Evolutionary conservation across 2,888 invertebrate genomes (phyloP).

Genomic region (Crossocerus cetratus): DNA sequence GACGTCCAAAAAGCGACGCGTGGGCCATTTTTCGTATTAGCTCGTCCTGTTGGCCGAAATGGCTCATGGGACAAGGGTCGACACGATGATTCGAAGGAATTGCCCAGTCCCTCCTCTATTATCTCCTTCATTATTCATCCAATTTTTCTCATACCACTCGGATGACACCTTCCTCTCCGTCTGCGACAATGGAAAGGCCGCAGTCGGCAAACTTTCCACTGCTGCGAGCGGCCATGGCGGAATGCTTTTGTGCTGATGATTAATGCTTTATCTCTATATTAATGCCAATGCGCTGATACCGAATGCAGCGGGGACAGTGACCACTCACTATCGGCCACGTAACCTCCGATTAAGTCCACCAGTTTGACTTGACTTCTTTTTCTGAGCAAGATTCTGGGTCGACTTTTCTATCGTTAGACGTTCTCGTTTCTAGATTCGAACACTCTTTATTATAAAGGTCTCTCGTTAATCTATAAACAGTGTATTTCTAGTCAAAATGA

Average conservation of each 20-base stretch:
- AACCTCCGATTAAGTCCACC: conserved; percentile 4
- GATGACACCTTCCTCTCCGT: background rate
- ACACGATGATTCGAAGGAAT: too few relatives aligned
- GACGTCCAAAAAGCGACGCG: too few relatives aligned
- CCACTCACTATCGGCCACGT: background rate
- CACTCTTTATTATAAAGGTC: too few relatives aligned
- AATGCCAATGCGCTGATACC: conserved; percentile 3
- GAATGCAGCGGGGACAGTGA: background rate
- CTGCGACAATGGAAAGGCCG: background rate
- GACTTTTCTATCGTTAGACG: too few relatives aligned
- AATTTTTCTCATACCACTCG: background rate
- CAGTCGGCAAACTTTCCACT: conserved; percentile 9
- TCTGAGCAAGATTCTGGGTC: too few relatives aligned
- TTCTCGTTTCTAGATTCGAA: too few relatives aligned
- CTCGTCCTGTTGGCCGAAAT: too few relatives aligned
- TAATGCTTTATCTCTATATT: conserved; percentile 26
- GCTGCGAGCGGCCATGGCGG: background rate
- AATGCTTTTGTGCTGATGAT: conserved; percentile 14
- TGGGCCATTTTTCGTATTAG: too few relatives aligned
- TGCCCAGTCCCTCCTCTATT: too few relatives aligned
- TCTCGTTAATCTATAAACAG: too few relatives aligned
- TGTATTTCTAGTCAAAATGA: too few relatives aligned
- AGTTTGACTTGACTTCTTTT: background rate
- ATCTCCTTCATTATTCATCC: background rate
- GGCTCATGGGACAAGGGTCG: too few relatives aligned